Evolutionary conservation across 2,113 vertebrate genomes (phyloP).

Genomic region (Saccopteryx bilineata): DNA sequence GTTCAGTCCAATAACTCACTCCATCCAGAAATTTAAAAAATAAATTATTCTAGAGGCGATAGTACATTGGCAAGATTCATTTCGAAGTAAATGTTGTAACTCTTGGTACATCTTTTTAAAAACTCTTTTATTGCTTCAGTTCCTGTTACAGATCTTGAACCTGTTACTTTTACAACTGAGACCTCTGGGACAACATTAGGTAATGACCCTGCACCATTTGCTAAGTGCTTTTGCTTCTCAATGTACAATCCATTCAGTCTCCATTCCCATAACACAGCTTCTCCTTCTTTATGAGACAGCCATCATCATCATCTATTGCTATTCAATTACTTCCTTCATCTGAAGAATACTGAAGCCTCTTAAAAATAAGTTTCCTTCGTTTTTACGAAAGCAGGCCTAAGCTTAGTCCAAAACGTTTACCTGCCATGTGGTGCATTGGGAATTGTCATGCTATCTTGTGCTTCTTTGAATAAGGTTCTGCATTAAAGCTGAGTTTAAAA

Average conservation of each 20-base stretch:
- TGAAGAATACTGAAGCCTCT: slow-evolving; percentile 3
- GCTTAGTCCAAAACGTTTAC: neutral
- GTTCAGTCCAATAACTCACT: neutral
- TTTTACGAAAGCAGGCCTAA: slow-evolving; percentile 37
- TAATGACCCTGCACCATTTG: neutral
- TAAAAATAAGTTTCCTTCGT: slow-evolving; percentile 56
- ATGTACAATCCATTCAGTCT: neutral
- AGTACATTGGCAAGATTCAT: neutral
- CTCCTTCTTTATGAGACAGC: neutral
- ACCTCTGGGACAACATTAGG: slow-evolving; percentile 64
- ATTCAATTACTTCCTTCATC: neutral
- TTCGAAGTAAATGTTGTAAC: neutral
- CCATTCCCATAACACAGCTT: neutral
- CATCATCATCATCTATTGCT: neutral
- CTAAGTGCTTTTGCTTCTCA: neutral
- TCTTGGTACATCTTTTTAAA: neutral
- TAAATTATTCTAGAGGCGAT: neutral
- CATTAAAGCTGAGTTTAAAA: neutral
- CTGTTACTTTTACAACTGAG: slow-evolving; percentile 49
- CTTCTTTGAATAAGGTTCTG: neutral
- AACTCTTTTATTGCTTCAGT: slow-evolving; percentile 63
- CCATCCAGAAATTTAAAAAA: neutral
- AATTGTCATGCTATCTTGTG: neutral
- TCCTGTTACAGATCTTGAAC: slow-evolving; percentile 62
- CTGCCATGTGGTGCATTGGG: neutral